Conservation (phyloP, 2,797 vertebrate genomes). For the Bradypodion pumilum region DNA sequence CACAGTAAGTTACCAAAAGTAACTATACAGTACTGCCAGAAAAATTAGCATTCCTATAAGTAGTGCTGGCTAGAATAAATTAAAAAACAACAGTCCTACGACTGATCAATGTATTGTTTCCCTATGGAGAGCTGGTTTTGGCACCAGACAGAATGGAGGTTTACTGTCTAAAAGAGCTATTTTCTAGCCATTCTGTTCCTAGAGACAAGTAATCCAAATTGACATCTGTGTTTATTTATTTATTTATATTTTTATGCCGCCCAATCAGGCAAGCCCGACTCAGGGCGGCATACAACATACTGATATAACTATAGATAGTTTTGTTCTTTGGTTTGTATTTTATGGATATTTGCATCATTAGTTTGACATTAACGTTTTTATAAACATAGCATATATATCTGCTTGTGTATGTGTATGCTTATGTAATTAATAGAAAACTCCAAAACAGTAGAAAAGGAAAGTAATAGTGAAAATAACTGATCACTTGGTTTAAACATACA, state of each 20-base stretch:
- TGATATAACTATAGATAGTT: not conserved
- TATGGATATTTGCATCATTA: not conserved
- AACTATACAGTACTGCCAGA: not conserved
- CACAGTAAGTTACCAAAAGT: too few species aligned
- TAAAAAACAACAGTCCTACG: not conserved
- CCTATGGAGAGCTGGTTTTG: not conserved
- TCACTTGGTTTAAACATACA: not conserved
- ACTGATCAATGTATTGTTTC: not conserved
- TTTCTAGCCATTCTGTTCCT: not conserved
- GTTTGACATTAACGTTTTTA: not conserved
- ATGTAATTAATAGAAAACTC: not conserved
- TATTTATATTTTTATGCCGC: too few species aligned
- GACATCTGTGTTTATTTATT: too few species aligned
- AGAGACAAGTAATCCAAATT: not conserved
- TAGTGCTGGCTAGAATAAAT: not conserved
- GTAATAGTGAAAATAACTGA: not conserved
- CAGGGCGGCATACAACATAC: too few species aligned
- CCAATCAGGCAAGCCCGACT: too few species aligned
- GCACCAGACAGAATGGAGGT: not conserved
- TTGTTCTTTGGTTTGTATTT: not conserved
- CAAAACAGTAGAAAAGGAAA: not conserved
- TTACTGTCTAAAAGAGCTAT: not conserved
- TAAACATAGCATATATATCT: not conserved
- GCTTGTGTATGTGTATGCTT: not conserved
- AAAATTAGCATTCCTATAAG: not conserved